These are phyloP conservation scores for Vanessa atalanta DNA, from an alignment of 1,140 invertebrate genomes.

Conservation along the genomic window DNA sequence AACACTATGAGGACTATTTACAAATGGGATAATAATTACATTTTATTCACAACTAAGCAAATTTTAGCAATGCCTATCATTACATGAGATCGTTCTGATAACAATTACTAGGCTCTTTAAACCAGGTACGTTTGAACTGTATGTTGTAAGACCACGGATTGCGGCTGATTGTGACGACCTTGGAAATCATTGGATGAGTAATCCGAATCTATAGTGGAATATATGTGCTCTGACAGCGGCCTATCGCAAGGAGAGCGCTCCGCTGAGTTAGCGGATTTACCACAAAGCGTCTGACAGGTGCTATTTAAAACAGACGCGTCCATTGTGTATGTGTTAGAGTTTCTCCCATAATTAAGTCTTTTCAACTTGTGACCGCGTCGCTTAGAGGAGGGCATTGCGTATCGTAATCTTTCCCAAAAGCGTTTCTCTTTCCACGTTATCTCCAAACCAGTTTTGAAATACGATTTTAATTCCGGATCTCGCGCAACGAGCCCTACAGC, in stretches of 20 bases:
- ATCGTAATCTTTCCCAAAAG: slow-evolving; percentile 95
- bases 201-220: slow-evolving; percentile 92
- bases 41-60: slow-evolving; percentile 63
- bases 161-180: slow-evolving; percentile 67
- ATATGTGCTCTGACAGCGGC: slow-evolving; percentile 90
- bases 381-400: slow-evolving; percentile 89
- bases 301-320: slow-evolving; percentile 82
- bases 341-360: slow-evolving; percentile 82
- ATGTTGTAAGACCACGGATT: slow-evolving; percentile 73
- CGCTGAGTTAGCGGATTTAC: slow-evolving; percentile 70
- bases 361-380: slow-evolving; percentile 83
- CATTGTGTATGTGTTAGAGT: slow-evolving; percentile 82
- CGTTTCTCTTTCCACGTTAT: slow-evolving; percentile 93
- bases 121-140: slow-evolving; percentile 80
- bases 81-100: slow-evolving; percentile 66
- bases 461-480: slow-evolving; percentile 92
- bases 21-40: slow-evolving; percentile 55
- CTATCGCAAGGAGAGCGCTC: slow-evolving; percentile 82
- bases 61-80: slow-evolving; percentile 60
- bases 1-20: slow-evolving; percentile 66
- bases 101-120: slow-evolving; percentile 53
- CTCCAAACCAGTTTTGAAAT: slow-evolving; percentile 92
- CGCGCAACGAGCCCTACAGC: slow-evolving; percentile 90
- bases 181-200: slow-evolving; percentile 81
- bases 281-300: slow-evolving; percentile 79